Percentiles rank a stretch among this genome's conserved stretches.
Conservation (phyloP, 2,888 invertebrate species). For the Epinotia ramella region DNA sequence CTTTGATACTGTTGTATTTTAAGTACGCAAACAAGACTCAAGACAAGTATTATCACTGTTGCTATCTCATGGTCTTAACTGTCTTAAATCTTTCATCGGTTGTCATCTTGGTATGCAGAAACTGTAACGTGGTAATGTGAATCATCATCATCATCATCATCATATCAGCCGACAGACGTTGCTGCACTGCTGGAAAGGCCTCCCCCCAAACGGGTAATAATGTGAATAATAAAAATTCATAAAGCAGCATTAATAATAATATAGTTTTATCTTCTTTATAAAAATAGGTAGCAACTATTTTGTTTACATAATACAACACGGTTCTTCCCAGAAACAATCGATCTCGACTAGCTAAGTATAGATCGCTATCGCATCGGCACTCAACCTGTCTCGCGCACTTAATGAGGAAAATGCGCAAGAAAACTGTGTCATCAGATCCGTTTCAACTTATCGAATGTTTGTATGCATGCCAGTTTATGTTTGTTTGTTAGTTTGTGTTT, state of each 20-base stretch:
- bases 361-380: conserved; percentile 24
- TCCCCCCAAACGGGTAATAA: not conserved
- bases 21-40: not conserved
- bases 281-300: not conserved
- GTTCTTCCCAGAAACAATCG: conserved; percentile 31
- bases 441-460: not conserved
- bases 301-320: not conserved
- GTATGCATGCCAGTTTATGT: not conserved
- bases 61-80: not conserved
- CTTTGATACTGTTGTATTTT: not conserved
- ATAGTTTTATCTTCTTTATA: no score
- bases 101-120: not conserved
- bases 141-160: no score
- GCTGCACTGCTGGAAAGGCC: no score
- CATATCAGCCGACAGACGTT: no score
- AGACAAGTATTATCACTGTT: no score
- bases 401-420: conserved; percentile 17
- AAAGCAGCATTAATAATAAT: no score
- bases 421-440: not conserved
- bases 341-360: not conserved
- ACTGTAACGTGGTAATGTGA: not conserved
- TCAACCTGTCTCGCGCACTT: conserved; percentile 3
- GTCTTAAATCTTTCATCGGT: not conserved
- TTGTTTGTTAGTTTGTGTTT: not conserved
- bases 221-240: no score